These are phyloP conservation scores for Ciconia nigra DNA, from an alignment of 2,797 vertebrate genomes.

Conservation along the genomic window DNA sequence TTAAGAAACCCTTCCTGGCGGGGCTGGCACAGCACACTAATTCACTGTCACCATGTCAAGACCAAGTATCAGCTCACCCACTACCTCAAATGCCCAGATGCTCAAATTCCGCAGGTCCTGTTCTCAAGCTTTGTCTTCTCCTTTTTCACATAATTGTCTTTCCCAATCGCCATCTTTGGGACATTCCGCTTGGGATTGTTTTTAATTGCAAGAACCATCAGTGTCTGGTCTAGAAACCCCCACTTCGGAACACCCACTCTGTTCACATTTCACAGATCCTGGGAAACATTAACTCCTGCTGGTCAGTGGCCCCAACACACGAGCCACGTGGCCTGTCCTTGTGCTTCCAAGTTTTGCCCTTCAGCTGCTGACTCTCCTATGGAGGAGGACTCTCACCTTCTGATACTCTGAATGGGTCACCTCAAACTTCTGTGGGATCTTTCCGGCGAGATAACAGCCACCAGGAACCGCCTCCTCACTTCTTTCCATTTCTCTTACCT, in stretches of 20 bases:
- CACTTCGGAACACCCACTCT: background rate
- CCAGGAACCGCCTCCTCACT: background rate
- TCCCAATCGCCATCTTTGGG: background rate
- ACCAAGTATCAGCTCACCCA: background rate
- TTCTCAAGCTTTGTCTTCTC: background rate
- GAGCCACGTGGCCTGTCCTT: background rate
- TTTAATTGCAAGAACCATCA: background rate
- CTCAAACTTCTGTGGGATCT: background rate
- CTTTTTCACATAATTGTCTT: background rate
- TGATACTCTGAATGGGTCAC: background rate
- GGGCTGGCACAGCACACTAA: rapidly evolving
- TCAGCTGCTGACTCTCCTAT: background rate
- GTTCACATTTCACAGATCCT: background rate
- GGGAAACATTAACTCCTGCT: background rate
- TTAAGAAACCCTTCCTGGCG: background rate
- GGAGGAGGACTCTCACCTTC: background rate
- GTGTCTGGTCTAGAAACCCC: background rate
- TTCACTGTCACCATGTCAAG: background rate
- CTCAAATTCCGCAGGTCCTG: background rate
- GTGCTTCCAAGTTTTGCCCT: background rate
- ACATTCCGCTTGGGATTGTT: background rate
- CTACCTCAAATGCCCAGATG: background rate
- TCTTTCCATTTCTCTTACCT: background rate
- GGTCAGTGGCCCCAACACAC: background rate
- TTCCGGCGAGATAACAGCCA: background rate